Evolutionary conservation across 2,113 vertebrate genomes (phyloP), one percentile per base, ranked within the genome.

Genomic region (Thymallus thymallus): DNA sequence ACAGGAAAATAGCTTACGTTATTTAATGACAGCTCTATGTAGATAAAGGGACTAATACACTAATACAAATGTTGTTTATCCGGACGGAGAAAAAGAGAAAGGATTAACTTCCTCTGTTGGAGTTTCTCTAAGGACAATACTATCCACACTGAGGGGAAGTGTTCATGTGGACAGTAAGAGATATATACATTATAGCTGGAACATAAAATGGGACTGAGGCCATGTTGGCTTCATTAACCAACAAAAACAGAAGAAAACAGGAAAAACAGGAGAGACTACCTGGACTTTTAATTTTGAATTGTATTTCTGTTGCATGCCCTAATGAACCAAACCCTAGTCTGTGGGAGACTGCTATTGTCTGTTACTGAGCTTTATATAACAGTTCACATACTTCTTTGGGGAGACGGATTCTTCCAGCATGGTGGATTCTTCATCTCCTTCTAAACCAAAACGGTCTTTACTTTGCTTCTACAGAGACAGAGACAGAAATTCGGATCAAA

Each of bases 361-460:
- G 35, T 29, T 29, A 16, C 24, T 18, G 29, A 18, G 24, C 4
- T 16, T 16, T 29, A 41, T 24, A 29, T 24, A 22, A 18, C 22
- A 60, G 64, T 20, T 35, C 10, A 88, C 93, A 76, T 92, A 99
- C 98, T 99, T 99, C 90, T 99, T 99, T 0, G 98, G 98, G 18
- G 98, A 99, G 48, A 99, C 95, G 0, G 97, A 99, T 87, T 99
- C 98, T 86, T 99, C 98, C 22, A 99, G 88, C 98, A 99, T 99
- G 24, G 98, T 99, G 0, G 98, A 98, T 71, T 99, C 98, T 76
- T 99, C 98, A 84, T 99, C 98, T 0, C 98, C 98, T 82, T 99
- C 98, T 75, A 99, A 89, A 45, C 98, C 98, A 91, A 99, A 99
- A 76, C 98, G 95, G 81, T 99, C 98, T 82, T 98, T 99, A 87